These are phyloP conservation scores for Vanessa cardui DNA, from an alignment of 2,888 invertebrate genomes.

Conservation along the genomic window DNA sequence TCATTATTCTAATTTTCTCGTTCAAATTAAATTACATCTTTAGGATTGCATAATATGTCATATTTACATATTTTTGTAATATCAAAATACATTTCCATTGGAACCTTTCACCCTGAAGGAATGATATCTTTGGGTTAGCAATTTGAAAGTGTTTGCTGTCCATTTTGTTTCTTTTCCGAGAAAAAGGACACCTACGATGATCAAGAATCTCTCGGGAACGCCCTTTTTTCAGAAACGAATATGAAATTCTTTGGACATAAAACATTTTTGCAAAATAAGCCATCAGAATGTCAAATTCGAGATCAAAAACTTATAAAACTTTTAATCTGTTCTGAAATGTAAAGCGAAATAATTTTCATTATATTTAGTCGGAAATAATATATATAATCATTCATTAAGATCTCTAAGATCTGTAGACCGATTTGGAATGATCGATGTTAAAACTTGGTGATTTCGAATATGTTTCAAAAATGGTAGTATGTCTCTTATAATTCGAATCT, in stretches of 20 bases:
- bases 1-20: no score
- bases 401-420: neutral
- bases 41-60: no score
- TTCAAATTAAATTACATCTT: no score
- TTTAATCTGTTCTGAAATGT: neutral
- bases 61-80: no score
- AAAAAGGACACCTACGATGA: neutral
- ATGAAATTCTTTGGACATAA: constrained; percentile 7
- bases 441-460: neutral
- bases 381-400: neutral
- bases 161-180: neutral
- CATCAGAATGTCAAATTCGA: neutral
- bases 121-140: neutral
- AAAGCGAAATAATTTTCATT: neutral
- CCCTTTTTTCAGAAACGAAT: neutral
- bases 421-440: neutral
- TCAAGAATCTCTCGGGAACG: neutral
- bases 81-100: no score
- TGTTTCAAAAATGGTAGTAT: neutral
- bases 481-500: no score
- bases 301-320: neutral
- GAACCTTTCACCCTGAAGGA: no score
- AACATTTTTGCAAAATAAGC: neutral
- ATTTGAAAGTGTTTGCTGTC: neutral
- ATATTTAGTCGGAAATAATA: neutral